Evolutionary conservation across 2,113 vertebrate genomes (phyloP), one percentile per base, ranked within the genome.

Genomic region (Noturus placidus): DNA sequence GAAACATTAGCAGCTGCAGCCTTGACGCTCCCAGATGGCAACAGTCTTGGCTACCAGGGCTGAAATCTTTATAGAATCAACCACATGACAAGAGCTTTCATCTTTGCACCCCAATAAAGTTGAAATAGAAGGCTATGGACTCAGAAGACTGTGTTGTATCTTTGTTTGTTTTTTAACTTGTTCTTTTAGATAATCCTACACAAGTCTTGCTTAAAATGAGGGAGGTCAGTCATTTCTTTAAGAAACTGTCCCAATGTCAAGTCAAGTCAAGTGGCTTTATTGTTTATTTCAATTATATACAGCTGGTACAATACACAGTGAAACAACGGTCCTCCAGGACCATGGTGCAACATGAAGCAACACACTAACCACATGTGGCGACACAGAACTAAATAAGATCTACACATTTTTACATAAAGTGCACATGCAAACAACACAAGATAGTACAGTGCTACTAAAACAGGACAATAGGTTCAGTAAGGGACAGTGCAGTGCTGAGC

Each of bases 1-100:
- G 54, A 65, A 70, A 76, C 56, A 20, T 3, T 27, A 85, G 76
- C 91, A 88, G 90, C 91, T 91, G 88, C 85, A 65, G 89, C 86
- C 87, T 89, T 91, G 83, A 90, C 87, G 57, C 86, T 86, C 83
- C 63, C n/a, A 82, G 76, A 89, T 85, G 82, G 82, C 56, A 70
- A 77, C 63, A n/a, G 57, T 74, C 42, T 87, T 85, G 50, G 86
- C 79, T 50, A 25, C 27, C 20, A 54, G 20, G 5, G n/a, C 27
- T 78, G 42, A 84, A 63, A 76, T 65, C 56, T 61, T 83, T 10
- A 77, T 63, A 61, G 20, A 65, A 46, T 20, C 14, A 77, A 69
- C 77, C 72, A 84, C 33, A 84, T 5, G 17, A 63, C 38, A 63
- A 6, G 10, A 65, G 15, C 69, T 52, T 82, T 35, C 57, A 65